Evolutionary conservation across 2,797 vertebrate genomes (phyloP).

Genomic region (Nothura maculosa): DNA sequence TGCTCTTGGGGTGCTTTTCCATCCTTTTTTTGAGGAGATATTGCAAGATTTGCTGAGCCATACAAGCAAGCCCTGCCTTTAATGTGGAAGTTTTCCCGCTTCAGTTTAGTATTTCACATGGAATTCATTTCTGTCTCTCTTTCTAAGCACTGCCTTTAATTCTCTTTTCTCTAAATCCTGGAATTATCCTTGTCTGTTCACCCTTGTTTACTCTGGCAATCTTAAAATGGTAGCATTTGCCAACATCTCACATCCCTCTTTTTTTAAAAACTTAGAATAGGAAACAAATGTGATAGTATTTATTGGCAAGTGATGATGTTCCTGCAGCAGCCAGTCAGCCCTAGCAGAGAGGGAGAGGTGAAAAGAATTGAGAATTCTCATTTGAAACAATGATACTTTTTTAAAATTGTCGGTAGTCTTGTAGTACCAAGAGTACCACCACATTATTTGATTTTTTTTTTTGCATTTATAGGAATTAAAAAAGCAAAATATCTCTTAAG

Average conservation of each 20-base stretch:
- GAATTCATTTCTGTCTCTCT: slow-evolving; percentile 27
- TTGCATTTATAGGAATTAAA: neutral
- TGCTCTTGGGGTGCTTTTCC: neutral
- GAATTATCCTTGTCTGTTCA: neutral
- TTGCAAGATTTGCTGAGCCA: neutral
- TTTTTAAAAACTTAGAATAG: neutral
- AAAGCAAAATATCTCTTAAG: neutral
- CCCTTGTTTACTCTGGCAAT: slow-evolving; percentile 21
- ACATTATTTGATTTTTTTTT: neutral
- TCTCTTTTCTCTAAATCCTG: slow-evolving; percentile 2
- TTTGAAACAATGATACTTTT: neutral
- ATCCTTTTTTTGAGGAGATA: neutral
- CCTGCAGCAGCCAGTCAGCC: neutral
- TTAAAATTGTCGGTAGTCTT: neutral
- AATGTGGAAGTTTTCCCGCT: neutral
- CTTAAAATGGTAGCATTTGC: neutral
- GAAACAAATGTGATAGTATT: slow-evolving; percentile 37
- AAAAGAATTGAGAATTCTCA: neutral
- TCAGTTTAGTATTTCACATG: neutral
- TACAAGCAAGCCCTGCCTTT: neutral
- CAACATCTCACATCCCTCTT: neutral
- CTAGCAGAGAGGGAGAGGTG: neutral
- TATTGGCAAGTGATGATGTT: neutral
- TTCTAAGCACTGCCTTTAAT: neutral
- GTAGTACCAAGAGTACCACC: neutral